Percentiles rank a stretch among this genome's conserved stretches.
phyloP scores from a whole-genome alignment of 2,888 invertebrate genomes.

The Epistrophe grossulariae region DNA sequence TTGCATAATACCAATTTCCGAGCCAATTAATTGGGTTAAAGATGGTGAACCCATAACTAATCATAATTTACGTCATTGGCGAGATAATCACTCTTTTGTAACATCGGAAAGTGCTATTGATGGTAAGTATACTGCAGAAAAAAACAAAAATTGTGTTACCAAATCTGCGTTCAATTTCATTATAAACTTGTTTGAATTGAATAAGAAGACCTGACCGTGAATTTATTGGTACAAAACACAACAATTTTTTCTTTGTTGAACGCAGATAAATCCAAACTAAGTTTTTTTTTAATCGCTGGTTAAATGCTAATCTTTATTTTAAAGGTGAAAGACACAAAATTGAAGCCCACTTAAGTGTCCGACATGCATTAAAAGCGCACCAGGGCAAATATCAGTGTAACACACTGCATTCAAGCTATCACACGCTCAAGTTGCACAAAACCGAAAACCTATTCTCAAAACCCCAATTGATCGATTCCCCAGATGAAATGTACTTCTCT shows the following conservation, averaged over 20 bases:
- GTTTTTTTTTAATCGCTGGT: constrained; percentile 22
- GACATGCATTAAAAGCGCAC: constrained; percentile 82
- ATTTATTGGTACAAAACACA: constrained; percentile 2
- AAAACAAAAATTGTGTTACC: constrained; percentile 10
- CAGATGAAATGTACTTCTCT: constrained; percentile 61
- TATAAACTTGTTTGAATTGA: constrained; percentile 26
- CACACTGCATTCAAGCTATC: constrained; percentile 79
- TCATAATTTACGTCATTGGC: constrained; percentile 83
- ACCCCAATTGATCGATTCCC: constrained; percentile 57
- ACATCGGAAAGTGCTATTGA: constrained; percentile 81
- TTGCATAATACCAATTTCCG: constrained; percentile 82
- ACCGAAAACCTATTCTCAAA: constrained; percentile 76
- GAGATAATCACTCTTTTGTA: constrained; percentile 82
- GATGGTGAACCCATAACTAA: constrained; percentile 82
- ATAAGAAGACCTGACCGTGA: background rate
- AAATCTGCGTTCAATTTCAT: constrained; percentile 69
- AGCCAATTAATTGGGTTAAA: constrained; percentile 82
- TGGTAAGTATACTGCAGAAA: constrained; percentile 79
- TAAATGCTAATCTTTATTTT: constrained; percentile 68
- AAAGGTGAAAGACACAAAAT: constrained; percentile 83
- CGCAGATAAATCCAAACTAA: constrained; percentile 43
- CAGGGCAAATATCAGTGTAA: constrained; percentile 83
- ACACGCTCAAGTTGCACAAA: constrained; percentile 80
- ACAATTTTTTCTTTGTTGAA: constrained; percentile 42
- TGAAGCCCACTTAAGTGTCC: constrained; percentile 82